phyloP scores from a whole-genome alignment of 37 sponge, comb jelly and placozoan genomes.

The Chondrosia reniformis region DNA sequence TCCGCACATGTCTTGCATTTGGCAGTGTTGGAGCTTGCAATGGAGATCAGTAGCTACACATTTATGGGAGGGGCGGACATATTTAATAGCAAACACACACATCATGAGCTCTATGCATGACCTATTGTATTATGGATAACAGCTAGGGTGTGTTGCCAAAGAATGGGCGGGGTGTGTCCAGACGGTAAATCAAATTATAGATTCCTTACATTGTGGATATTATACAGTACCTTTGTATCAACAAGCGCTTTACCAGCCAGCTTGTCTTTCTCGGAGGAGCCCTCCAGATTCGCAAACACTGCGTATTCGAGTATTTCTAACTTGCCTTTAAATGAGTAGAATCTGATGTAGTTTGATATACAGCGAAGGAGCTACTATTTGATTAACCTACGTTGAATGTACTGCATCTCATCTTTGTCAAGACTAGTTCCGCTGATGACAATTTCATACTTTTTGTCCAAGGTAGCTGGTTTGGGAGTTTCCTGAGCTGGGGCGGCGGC shows the following conservation, averaged over 20 bases:
- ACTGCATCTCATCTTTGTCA: constrained; percentile 7
- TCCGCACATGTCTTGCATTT: constrained; percentile 60
- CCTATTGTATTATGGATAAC: no score
- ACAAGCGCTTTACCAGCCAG: constrained; percentile 47
- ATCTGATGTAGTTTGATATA: background rate
- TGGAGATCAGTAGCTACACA: constrained; percentile 24
- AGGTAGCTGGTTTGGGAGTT: constrained; percentile 37
- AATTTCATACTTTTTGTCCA: constrained; percentile 24
- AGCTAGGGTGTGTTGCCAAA: no score
- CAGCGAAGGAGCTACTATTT: background rate
- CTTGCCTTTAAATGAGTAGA: constrained; percentile 22
- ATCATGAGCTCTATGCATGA: no score
- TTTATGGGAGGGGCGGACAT: background rate
- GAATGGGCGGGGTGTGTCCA: background rate
- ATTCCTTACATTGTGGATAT: background rate
- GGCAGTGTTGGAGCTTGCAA: constrained; percentile 67
- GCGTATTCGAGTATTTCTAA: constrained; percentile 19
- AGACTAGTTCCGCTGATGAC: constrained; percentile 27
- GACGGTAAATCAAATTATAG: background rate
- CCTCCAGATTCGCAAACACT: constrained; percentile 19
- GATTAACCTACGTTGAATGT: constrained; percentile 33
- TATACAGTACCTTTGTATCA: constrained; percentile 53
- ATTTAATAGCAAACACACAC: background rate
- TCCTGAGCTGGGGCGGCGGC: background rate
- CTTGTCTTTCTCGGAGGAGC: constrained; percentile 26